Percentiles rank a stretch among this genome's conserved stretches.
These are phyloP conservation scores for Philonicus albiceps DNA, from an alignment of 2,888 invertebrate genomes.

Conservation along the genomic window DNA sequence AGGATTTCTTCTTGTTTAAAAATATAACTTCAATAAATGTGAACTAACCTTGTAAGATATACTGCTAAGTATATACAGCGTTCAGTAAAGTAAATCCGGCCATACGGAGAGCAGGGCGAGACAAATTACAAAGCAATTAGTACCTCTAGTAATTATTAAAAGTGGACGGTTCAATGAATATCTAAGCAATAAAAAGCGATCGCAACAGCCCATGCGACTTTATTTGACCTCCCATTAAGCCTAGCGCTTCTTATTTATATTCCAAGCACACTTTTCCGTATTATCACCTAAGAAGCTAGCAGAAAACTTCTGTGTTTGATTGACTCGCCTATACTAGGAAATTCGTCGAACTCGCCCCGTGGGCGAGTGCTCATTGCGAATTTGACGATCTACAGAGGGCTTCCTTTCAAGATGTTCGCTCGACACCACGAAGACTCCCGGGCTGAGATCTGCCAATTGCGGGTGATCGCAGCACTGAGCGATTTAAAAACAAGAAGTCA, in stretches of 20 bases:
- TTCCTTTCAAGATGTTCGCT: background rate
- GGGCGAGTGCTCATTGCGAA: background rate
- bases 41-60: background rate
- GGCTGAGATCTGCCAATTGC: background rate
- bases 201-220: conserved; percentile 16
- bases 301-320: conserved; percentile 11
- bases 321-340: background rate
- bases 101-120: background rate
- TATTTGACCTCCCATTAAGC: conserved; percentile 28
- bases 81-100: background rate
- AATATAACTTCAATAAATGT: background rate
- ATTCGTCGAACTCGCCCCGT: background rate
- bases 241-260: conserved; percentile 14
- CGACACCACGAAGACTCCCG: background rate
- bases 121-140: background rate
- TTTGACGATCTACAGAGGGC: background rate
- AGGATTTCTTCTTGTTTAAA: background rate
- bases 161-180: background rate
- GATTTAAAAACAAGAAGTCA: conserved; percentile 20
- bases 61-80: background rate
- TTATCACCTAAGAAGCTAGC: conserved; percentile 12
- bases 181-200: background rate
- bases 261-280: conserved; percentile 30
- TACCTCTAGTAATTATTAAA: background rate
- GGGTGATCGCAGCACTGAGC: background rate